Evolutionary conservation across 2,888 invertebrate genomes (phyloP), one percentile per base, ranked within the genome.

Genomic region (Lasioglossum marginatum): DNA sequence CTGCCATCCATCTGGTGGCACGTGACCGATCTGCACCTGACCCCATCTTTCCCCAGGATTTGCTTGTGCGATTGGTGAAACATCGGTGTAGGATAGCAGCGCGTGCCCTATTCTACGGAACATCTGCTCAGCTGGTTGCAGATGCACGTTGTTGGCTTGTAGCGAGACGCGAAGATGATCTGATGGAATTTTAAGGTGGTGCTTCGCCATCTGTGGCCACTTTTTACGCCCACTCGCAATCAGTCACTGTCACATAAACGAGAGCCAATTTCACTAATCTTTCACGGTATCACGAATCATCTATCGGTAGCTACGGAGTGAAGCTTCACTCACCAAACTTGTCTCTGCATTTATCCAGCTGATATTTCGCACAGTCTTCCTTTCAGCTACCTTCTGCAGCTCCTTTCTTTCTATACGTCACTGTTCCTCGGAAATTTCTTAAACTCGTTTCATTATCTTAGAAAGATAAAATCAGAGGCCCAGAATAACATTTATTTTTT

Each of bases 11-110:
- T 86, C 90, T 90, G 92, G 82, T 78, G 83, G 87, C 85, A 85
- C 87, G 86, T 81, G 91, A 80, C 74, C 79, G 92, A 85, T 83
- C 80, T 40, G 86, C 92, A 92, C 91, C 92, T 91, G 92, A 92
- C 87, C 81, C 82, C 48, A 87, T 87, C 88, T 79, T 83, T 71
- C 81, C 70, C 80, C 72, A 34, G 87, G 89, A 88, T 86, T 88
- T 87, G 66, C 71, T 66, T 66, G 45, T 27, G 82, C 81, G 77
- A 90, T 83, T 68, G 81, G 79, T 70, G 73, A 86, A 85, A 73
- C 71, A 81, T 76, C 37, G 77, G 73, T 79, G 52, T 70, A 76
- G 79, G 52, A 74, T 78, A 79, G 37, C 60, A 81, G 83, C 92
- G 77, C 92, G 91, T 91, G 91, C 86, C 82, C 48, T 66, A 31